Conservation (phyloP, 2,888 invertebrate species). For the Apocheima hispidaria region DNA sequence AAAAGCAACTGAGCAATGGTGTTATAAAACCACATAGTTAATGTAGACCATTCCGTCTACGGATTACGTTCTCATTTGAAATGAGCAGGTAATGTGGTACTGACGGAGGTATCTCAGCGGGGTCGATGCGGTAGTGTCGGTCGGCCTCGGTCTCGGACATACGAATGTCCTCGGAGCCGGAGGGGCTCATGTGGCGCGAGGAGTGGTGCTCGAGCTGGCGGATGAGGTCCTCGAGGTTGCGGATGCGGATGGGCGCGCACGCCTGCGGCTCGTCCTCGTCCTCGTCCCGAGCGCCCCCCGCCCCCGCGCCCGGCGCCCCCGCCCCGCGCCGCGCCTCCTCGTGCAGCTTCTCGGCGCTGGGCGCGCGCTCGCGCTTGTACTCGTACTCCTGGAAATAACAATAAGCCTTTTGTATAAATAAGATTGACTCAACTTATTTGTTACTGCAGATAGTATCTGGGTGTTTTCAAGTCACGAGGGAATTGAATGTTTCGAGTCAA, state of each 20-base stretch:
- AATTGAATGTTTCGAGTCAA: too few relatives aligned
- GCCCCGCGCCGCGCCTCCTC: constrained; percentile 87
- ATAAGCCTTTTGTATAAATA: not conserved
- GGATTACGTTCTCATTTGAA: too few relatives aligned
- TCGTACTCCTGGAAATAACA: constrained; percentile 74
- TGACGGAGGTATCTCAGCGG: constrained; percentile 81
- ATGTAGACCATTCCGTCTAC: too few relatives aligned
- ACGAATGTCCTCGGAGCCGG: constrained; percentile 95
- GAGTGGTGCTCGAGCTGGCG: constrained; percentile 95
- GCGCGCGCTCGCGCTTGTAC: constrained; percentile 87
- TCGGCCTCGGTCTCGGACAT: constrained; percentile 96
- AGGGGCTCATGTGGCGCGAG: constrained; percentile 94
- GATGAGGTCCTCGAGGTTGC: constrained; percentile 96
- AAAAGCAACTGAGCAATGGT: too few relatives aligned
- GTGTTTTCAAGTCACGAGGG: too few relatives aligned
- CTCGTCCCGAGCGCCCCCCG: constrained; percentile 82
- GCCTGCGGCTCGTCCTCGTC: constrained; percentile 92
- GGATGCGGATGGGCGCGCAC: constrained; percentile 94
- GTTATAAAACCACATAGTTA: too few relatives aligned
- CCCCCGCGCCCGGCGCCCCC: constrained; percentile 69
- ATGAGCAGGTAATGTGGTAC: constrained; percentile 42
- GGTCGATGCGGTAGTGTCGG: constrained; percentile 93
- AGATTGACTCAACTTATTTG: not conserved
- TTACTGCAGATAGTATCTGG: too few relatives aligned
- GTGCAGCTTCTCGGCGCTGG: constrained; percentile 91